Percentiles rank a stretch among this genome's conserved stretches.
phyloP scores from a whole-genome alignment of 2,888 invertebrate genomes.

The Epinotia bilunana region DNA sequence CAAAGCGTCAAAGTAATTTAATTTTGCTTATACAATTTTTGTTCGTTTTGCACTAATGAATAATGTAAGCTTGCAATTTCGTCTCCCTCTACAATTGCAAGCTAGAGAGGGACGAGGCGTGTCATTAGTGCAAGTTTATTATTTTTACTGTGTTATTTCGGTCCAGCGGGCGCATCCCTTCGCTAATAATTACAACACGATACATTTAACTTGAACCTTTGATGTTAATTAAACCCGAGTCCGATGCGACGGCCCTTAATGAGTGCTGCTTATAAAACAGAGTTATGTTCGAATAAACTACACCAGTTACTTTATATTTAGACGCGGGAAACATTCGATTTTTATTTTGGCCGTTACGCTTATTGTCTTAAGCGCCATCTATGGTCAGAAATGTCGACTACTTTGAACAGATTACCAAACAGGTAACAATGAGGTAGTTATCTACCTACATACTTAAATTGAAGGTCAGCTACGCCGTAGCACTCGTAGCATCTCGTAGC shows the following conservation, averaged over 20 bases:
- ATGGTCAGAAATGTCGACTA: not conserved
- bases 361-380: constrained; percentile 4
- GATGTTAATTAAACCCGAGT: constrained; percentile 67
- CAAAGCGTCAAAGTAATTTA: constrained; percentile 42
- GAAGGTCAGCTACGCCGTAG: constrained; percentile 32
- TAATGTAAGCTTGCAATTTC: constrained; percentile 40
- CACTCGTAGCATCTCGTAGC: constrained; percentile 29
- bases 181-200: constrained; percentile 62
- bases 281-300: constrained; percentile 28
- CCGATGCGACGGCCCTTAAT: constrained; percentile 54
- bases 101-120: constrained; percentile 34
- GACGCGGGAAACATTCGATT: not conserved
- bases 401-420: not conserved
- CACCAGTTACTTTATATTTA: constrained; percentile 8
- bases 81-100: constrained; percentile 32
- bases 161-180: constrained; percentile 44
- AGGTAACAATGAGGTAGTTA: too few species aligned
- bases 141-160: constrained; percentile 46
- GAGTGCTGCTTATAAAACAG: constrained; percentile 47
- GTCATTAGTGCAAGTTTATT: constrained; percentile 45
- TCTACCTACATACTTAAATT: not conserved
- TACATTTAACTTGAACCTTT: constrained; percentile 66
- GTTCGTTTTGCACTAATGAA: constrained; percentile 45
- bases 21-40: constrained; percentile 47
- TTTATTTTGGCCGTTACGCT: not conserved